phyloP scores from a whole-genome alignment of 1,140 invertebrate genomes.

The Conus ventricosus region DNA sequence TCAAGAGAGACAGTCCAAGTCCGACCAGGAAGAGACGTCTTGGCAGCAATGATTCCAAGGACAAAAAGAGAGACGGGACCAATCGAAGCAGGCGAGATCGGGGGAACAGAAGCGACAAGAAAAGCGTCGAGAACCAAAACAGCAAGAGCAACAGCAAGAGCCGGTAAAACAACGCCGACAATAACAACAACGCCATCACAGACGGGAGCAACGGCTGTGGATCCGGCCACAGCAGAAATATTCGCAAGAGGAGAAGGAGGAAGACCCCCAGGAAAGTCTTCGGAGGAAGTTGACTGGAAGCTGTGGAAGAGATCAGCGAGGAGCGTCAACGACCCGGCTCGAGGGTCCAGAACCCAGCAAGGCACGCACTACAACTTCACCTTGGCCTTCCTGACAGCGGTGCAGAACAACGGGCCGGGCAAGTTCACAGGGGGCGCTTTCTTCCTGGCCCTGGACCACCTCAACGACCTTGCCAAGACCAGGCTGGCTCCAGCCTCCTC shows the following conservation, averaged over 20 bases:
- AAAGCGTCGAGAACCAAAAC: background rate
- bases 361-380: constrained; percentile 12
- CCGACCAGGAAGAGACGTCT: background rate
- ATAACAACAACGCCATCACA: background rate
- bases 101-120: background rate
- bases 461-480: constrained; percentile 80
- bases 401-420: constrained; percentile 42
- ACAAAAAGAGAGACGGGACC: background rate
- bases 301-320: background rate
- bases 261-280: background rate
- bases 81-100: too few species aligned
- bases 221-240: background rate
- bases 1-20: background rate
- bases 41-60: background rate
- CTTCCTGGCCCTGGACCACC: constrained; percentile 84
- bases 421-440: constrained; percentile 84
- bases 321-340: background rate
- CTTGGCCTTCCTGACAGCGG: constrained; percentile 44
- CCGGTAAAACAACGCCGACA: background rate
- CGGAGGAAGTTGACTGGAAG: background rate
- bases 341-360: background rate
- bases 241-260: background rate
- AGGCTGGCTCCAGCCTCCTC: constrained; percentile 82
- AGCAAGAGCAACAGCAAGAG: background rate
- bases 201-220: too few species aligned